Percentiles rank a stretch among this genome's conserved stretches.
Conservation (phyloP, 1,140 invertebrate species). For the Pseudomyrmex cubaensis region DNA sequence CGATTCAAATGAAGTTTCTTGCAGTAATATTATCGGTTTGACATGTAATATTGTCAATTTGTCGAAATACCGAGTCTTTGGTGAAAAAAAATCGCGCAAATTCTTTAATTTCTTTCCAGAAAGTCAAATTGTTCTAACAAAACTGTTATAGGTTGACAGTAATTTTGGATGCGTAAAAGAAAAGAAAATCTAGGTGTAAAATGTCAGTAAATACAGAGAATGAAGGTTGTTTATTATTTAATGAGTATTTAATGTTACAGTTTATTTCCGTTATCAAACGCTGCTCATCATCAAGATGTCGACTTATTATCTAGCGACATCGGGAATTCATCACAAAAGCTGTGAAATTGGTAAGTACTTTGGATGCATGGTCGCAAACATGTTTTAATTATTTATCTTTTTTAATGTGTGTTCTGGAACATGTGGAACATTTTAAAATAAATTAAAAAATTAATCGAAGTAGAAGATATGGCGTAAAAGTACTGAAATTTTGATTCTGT, state of each 20-base stretch:
- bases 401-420: too few species aligned
- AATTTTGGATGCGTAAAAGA: neutral
- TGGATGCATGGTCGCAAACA: conserved; percentile 18
- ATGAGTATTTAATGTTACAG: conserved; percentile 35
- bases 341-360: conserved; percentile 28
- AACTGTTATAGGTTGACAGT: neutral
- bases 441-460: too few species aligned
- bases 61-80: neutral
- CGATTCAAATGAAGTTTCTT: neutral
- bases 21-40: neutral
- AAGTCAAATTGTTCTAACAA: neutral
- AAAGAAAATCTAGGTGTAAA: neutral
- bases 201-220: neutral
- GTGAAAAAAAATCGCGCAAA: neutral
- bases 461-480: too few species aligned
- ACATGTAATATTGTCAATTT: too few species aligned
- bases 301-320: neutral
- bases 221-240: conserved; percentile 28
- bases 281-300: neutral
- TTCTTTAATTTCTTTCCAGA: neutral
- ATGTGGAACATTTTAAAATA: neutral
- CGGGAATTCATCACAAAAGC: neutral
- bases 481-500: too few species aligned
- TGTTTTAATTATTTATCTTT: too few species aligned
- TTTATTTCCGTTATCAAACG: conserved; percentile 13